Evolutionary conservation across 2,113 vertebrate genomes (phyloP).

Genomic region (Vulpes vulpes): DNA sequence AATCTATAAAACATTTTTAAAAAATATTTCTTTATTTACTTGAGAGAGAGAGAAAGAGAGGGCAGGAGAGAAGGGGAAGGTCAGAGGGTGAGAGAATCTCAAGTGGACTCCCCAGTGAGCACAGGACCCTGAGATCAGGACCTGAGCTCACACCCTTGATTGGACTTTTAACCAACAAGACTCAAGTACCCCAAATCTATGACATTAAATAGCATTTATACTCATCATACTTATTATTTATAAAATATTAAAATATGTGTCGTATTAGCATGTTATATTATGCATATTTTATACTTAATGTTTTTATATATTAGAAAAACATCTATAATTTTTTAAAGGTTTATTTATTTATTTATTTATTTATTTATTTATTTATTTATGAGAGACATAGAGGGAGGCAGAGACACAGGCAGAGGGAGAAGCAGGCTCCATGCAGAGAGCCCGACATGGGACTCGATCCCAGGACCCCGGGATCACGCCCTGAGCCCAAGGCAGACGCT

Average conservation of each 20-base stretch:
- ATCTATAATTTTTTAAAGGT: neutral
- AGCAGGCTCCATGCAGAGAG: no score
- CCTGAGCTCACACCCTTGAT: neutral
- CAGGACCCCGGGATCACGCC: no score
- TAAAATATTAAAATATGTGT: neutral
- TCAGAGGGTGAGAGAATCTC: neutral
- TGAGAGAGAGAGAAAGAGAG: neutral
- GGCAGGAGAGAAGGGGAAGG: neutral
- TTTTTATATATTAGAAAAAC: neutral
- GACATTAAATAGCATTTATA: neutral
- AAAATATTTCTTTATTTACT: neutral
- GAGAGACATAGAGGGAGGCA: no score
- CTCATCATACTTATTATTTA: neutral
- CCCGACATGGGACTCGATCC: no score
- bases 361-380: no score
- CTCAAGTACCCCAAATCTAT: neutral
- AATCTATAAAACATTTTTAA: neutral
- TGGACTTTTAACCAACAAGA: neutral
- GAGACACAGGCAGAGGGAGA: no score
- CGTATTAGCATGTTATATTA: neutral
- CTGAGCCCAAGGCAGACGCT: no score
- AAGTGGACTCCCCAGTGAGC: neutral
- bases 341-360: no score
- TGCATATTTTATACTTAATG: neutral
- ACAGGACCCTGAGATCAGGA: neutral